These are phyloP conservation scores for Cebus imitator DNA, from an alignment of 2,113 vertebrate species.

Conservation along the genomic window DNA sequence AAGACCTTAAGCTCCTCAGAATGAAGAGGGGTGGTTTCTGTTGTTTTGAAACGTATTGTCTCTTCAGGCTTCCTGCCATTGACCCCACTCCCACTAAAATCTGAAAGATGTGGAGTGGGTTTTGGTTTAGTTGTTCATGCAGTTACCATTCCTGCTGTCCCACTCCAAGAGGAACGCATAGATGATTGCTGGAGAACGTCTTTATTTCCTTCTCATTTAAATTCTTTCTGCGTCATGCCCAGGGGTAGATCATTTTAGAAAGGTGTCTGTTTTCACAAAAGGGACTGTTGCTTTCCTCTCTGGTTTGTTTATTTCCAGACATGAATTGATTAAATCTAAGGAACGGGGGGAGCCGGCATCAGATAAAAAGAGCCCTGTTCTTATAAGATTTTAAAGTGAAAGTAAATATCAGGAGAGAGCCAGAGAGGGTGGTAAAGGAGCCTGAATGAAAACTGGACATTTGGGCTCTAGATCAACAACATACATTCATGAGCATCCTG, in stretches of 20 bases:
- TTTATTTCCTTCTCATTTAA: neutral
- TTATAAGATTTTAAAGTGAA: slow-evolving; percentile 62
- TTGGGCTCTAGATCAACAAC: neutral
- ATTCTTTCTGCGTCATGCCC: neutral
- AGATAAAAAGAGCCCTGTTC: slow-evolving; percentile 54
- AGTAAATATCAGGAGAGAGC: slow-evolving; percentile 23
- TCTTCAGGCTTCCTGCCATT: slow-evolving; percentile 9
- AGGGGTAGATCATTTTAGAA: slow-evolving; percentile 38
- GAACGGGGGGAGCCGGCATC: slow-evolving; percentile 42
- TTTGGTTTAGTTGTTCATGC: neutral
- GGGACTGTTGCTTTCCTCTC: slow-evolving; percentile 29
- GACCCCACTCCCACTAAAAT: neutral
- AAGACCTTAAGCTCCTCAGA: neutral
- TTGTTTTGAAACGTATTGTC: neutral
- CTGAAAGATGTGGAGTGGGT: neutral
- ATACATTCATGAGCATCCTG: neutral
- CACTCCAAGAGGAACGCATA: neutral
- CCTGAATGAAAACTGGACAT: neutral
- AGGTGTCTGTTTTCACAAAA: slow-evolving; percentile 51
- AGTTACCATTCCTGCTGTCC: neutral
- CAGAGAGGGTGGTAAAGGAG: slow-evolving; percentile 50
- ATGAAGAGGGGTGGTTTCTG: neutral
- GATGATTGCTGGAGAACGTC: neutral
- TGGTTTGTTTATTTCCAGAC: slow-evolving; percentile 66
- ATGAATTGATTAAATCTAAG: slow-evolving; percentile 62